Percentiles rank a stretch among this genome's conserved stretches.
Conservation (phyloP, 2,113 vertebrate species). For the Rhegmatorhina hoffmannsi region DNA sequence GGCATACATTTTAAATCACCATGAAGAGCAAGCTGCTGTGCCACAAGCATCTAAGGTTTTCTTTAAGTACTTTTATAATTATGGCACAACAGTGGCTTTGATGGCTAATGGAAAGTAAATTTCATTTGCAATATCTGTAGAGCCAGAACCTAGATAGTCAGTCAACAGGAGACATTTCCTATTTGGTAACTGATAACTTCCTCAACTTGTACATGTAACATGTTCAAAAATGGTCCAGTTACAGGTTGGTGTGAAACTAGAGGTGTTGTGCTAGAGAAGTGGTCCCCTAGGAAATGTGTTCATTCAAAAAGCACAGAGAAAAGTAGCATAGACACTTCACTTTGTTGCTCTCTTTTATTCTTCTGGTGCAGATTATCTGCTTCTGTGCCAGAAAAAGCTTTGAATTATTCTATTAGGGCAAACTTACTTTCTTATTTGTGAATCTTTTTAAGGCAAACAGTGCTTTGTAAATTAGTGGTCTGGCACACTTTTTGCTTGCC, state of each 20-base stretch:
- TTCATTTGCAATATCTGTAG: neutral
- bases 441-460: neutral
- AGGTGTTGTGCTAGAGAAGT: neutral
- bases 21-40: neutral
- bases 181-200: slow-evolving; percentile 1
- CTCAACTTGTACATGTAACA: neutral
- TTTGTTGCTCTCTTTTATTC: neutral
- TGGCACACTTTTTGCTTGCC: slow-evolving; percentile 2
- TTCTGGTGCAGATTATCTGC: neutral
- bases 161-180: slow-evolving; percentile 39
- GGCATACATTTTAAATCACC: slow-evolving; percentile 11
- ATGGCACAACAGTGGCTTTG: neutral
- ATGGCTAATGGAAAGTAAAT: slow-evolving; percentile 8
- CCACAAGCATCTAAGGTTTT: neutral
- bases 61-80: neutral
- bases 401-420: neutral
- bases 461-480: neutral
- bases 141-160: slow-evolving; percentile 35
- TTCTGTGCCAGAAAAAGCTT: neutral
- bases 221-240: neutral
- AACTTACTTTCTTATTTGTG: neutral
- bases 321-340: neutral
- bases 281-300: neutral
- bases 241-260: neutral
- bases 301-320: neutral